Evolutionary conservation across 1,140 invertebrate species (phyloP).

Genomic region (Pseudobourletiella spinata): DNA sequence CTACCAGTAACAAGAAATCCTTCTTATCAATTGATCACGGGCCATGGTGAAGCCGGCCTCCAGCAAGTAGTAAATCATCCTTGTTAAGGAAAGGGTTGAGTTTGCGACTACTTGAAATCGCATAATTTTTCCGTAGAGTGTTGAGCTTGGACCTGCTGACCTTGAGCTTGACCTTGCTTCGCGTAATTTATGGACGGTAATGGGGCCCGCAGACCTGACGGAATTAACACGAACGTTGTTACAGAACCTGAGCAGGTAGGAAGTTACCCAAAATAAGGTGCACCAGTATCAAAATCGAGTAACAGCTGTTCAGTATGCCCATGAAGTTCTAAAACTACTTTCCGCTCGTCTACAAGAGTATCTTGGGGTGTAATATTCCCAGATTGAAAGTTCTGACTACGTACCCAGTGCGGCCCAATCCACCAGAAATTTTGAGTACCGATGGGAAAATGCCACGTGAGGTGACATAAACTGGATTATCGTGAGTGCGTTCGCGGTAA

Average conservation of each 20-base stretch:
- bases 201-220: too few relatives aligned
- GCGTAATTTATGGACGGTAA: neutral
- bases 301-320: too few relatives aligned
- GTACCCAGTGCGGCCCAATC: slow-evolving; percentile 39
- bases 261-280: neutral
- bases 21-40: slow-evolving; percentile 28
- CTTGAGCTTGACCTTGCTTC: too few relatives aligned
- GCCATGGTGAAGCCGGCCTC: slow-evolving; percentile 39
- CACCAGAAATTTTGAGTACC: slow-evolving; percentile 39
- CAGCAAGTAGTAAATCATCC: slow-evolving; percentile 40
- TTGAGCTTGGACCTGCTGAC: neutral
- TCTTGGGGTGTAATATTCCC: too few relatives aligned
- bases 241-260: neutral
- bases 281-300: neutral
- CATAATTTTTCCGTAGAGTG: neutral
- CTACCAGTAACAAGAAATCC: slow-evolving; percentile 39
- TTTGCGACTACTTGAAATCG: slow-evolving; percentile 14
- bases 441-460: slow-evolving; percentile 39
- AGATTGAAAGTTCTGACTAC: too few relatives aligned
- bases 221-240: neutral
- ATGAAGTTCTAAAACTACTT: too few relatives aligned
- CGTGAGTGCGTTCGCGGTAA: slow-evolving; percentile 35
- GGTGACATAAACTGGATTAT: slow-evolving; percentile 43
- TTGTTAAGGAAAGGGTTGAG: slow-evolving; percentile 43
- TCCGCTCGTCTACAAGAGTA: too few relatives aligned